Base-by-base conservation (phyloP, 2,113 vertebrate genomes). In the Myiagra hebetior region DNA sequence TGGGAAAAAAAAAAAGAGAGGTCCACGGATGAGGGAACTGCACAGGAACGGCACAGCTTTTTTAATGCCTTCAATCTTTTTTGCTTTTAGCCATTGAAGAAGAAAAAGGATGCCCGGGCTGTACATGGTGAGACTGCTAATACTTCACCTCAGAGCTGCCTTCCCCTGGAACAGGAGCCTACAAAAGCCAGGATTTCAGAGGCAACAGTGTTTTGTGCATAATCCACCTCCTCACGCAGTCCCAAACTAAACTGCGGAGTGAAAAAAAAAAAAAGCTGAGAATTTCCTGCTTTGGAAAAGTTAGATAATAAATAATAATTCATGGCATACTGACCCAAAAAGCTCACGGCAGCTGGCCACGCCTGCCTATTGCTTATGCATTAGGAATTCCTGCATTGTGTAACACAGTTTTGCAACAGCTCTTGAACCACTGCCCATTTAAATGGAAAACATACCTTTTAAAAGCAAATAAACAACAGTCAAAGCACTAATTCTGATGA, bases 321-420 rank as follows among this genome's bases (percentile, higher is more conserved):
- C 95, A 95, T 96, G 96, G 93, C 96, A 96, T 69, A 96, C 93
- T 97, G 96, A 97, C 96, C 96, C 94, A 97, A 96, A 97, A 96
- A 96, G n/a, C 44, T 73, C 30, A 6, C 47, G 37, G 31, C 42
- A 83, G 79, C 70, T 85, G 13, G 63, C 82, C 93, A 85, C 76
- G 62, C 95, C 89, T 94, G 79, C 60, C 74, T 82, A 10, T 84
- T 80, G 89, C 95, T 97, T 97, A 96, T 93, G 85, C 11, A 97
- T 94, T 21, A 93, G 91, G 95, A 95, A 91, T 94, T 93, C 94
- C 86, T 82, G 72, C 63, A 91, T 97, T 97, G 95, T 94, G 96
- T 96, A 97, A 96, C 79, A 24, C 3, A 5, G 78, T 97, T 97
- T 97, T 97, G 96, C 92, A 97, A 96, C 93, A 74, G 86, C 47